Evolutionary conservation across 1,140 invertebrate species (phyloP), one percentile per base, ranked within the genome.

Genomic region (Drosophila arizonae): DNA sequence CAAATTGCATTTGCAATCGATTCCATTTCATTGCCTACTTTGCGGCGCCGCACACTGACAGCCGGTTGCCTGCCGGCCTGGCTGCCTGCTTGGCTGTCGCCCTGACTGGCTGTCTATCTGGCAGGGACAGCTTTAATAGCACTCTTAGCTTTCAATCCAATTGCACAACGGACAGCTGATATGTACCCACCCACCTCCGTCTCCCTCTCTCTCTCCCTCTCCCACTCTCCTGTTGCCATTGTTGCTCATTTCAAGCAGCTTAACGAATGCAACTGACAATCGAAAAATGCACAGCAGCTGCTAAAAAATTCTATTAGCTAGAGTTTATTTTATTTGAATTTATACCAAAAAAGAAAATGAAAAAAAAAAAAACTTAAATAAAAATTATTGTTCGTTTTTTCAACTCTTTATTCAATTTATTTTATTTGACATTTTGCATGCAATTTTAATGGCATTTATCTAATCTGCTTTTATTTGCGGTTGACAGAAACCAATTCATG

Each of bases 21-120:
- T 77, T 60, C 62, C 70, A 75, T 66, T 66, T 43, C 64, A 76
- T 86, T 86, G 77, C 81, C 81, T 86, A 77, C 81, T 69, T 81
- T 86, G 76, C 21, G 56, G 80, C 55, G 78, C 50, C 28, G 36
- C 52, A 33, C 36, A 36, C 24, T 54, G 39, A 28, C 50, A 21
- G 6, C 11, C 50, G n/a, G 46, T 24, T 24, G 21, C 21, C 21
- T 24, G 21, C 21, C 21, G 1, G 21, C 21, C 21, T 24, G 21
- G 3, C 21, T 24, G 21, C 21, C 51, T 36, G 13, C 17, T 24
- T 24, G 21, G 1, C 21, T 24, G 21, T 3, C 21, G 1, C 1
- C 21, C 21, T 24, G 21, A 24, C 21, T 24, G 21, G 33, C 51
- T 45, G 13, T 62, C 30, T 61, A 28, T 30, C 48, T 70, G 52